Evolutionary conservation across 2,797 vertebrate genomes (phyloP), one percentile per base, ranked within the genome.

Genomic region (Apodemus agrarius): DNA sequence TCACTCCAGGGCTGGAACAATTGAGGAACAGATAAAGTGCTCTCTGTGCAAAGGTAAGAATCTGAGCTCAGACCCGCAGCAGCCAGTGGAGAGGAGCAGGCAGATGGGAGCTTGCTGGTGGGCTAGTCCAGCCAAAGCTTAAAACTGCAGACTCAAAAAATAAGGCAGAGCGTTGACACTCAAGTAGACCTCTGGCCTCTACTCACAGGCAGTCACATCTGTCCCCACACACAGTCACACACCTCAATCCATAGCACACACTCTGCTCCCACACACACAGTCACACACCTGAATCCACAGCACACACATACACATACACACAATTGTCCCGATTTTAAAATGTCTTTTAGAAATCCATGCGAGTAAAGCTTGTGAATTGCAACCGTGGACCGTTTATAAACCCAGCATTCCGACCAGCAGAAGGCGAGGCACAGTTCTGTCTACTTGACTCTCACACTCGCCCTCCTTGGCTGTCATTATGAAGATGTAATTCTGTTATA

Each of bases 401-500:
- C 69, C 88, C 0, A 46, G 61, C 52, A 89, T 89, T 49, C 61
- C 49, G 59, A 82, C 82, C 6, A 49, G 43, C 40, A 82, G 82
- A 37, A 59, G 40, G 59, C 65, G 94, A 91, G 93, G 89, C 93
- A 81, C 57, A 24, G 57, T 74, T 95, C n/a, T 1, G 22, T 80
- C 78, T 57, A 76, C 0, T 0, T 17, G 78, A 74, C 69, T 95
- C 88, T 13, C 74, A 14, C n/a, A 74, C 49, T 59, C 11, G 0
- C 96, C 90, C 96, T 37, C 29, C 84, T 93, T 92, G 97, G 37
- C 94, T 93, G 59, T 96, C 92, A 83, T 74, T 84, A 96, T 97
- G 96, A 95, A 95, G 94, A 93, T 96, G 61, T 96, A 96, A 95
- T 95, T 78, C 94, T 97, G 95, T 96, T 91, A 97, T 57, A 95